Evolutionary conservation across 2,888 invertebrate species (phyloP).

Genomic region (Serripes groenlandicus): DNA sequence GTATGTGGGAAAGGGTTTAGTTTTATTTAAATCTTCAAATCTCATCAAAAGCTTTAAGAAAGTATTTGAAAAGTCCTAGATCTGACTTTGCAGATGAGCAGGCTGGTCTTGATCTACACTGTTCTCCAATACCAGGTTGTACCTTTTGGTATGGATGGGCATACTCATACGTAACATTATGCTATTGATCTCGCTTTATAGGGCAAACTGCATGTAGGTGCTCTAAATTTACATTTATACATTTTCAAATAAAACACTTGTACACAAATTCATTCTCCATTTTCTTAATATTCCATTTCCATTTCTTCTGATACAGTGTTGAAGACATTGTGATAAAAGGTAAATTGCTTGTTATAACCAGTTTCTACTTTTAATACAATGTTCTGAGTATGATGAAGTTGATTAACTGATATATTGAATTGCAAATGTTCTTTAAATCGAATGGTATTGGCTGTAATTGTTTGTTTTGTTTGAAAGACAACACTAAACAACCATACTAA

Average conservation of each 20-base stretch:
- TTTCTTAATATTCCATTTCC: background rate
- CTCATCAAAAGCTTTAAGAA: background rate
- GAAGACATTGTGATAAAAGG: too few relatives aligned
- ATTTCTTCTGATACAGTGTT: background rate
- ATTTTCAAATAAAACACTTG: background rate
- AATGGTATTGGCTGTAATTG: too few relatives aligned
- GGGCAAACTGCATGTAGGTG: background rate
- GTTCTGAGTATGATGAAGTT: background rate
- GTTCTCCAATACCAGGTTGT: background rate
- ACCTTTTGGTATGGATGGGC: background rate
- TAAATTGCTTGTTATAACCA: too few relatives aligned
- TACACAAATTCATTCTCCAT: background rate
- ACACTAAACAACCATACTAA: too few relatives aligned
- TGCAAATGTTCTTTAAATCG: too few relatives aligned
- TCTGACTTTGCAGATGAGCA: background rate
- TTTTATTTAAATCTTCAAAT: background rate
- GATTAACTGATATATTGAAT: too few relatives aligned
- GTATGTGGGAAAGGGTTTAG: background rate
- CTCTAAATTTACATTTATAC: background rate
- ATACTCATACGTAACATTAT: background rate
- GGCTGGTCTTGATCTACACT: background rate
- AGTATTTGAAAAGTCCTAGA: background rate
- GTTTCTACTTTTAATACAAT: too few relatives aligned
- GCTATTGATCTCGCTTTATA: conserved; percentile 2
- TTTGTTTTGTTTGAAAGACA: too few relatives aligned